A percentile compares a stretch with the other conserved stretches of the same genome.
Evolutionary conservation across 2,888 invertebrate genomes (phyloP).

Genomic region (Apamea epomidion): DNA sequence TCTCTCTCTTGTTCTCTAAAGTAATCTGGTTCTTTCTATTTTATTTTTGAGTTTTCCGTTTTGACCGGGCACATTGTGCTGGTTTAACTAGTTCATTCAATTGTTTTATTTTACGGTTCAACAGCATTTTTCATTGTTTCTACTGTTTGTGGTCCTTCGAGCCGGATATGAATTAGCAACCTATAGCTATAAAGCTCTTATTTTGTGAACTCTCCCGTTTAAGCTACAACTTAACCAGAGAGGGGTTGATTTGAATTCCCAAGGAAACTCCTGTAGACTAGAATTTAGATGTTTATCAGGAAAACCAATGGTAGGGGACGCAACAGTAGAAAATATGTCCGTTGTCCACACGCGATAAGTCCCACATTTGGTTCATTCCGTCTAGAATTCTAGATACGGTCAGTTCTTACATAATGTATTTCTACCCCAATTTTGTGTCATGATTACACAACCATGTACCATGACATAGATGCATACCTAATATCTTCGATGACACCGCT

Average conservation of each 20-base stretch:
- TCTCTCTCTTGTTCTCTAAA: background rate
- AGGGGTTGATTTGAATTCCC: background rate
- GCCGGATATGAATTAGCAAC: background rate
- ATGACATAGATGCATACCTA: slow-evolving; percentile 42
- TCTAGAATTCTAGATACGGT: slow-evolving; percentile 34
- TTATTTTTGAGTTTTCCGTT: background rate
- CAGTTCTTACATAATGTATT: slow-evolving; percentile 58
- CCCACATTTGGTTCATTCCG: slow-evolving; percentile 34
- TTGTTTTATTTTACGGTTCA: background rate
- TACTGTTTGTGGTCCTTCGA: slow-evolving; percentile 5
- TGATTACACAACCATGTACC: slow-evolving; percentile 49
- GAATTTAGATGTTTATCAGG: background rate
- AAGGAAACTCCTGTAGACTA: background rate
- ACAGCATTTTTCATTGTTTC: background rate
- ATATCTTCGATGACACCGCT: slow-evolving; percentile 33
- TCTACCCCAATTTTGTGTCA: slow-evolving; percentile 44
- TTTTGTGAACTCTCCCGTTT: background rate
- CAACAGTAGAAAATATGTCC: slow-evolving; percentile 26
- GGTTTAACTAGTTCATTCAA: background rate
- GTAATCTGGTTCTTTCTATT: background rate
- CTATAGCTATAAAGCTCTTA: background rate
- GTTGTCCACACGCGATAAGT: slow-evolving; percentile 31
- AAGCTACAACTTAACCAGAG: background rate
- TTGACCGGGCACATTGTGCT: too few relatives aligned
- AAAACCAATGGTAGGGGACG: slow-evolving; percentile 19